Evolutionary conservation across 2,888 invertebrate species (phyloP).

Genomic region (Spatulosminthurus flaviceps): DNA sequence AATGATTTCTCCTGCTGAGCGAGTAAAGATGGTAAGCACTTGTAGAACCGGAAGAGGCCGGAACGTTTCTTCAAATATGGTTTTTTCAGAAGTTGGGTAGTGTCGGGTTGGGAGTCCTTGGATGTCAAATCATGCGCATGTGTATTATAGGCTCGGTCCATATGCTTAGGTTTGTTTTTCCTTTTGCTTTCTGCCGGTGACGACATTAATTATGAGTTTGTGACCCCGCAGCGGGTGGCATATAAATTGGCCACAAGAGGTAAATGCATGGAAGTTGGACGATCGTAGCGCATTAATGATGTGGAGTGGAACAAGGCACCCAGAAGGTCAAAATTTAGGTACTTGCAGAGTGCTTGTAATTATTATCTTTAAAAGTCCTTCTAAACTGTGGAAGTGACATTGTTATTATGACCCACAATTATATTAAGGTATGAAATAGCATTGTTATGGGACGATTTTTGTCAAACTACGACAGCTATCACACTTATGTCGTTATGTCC

Average conservation of each 20-base stretch:
- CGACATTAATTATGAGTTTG: neutral
- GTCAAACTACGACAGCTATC: no score
- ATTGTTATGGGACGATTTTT: no score
- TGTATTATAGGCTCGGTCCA: neutral
- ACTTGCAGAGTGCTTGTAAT: no score
- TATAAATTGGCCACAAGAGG: neutral
- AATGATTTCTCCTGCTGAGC: neutral
- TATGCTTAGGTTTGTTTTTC: neutral
- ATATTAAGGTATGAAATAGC: no score
- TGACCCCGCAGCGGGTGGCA: no score
- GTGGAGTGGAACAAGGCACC: no score
- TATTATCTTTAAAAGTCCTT: no score
- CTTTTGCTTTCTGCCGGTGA: constrained; percentile 4
- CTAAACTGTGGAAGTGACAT: no score
- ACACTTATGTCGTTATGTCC: no score
- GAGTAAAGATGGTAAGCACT: constrained; percentile 11
- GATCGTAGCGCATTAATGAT: neutral
- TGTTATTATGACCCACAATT: no score
- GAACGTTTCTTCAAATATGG: constrained; percentile 43
- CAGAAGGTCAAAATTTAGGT: no score
- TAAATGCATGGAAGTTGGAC: neutral
- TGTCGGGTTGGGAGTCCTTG: neutral
- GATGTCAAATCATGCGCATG: neutral
- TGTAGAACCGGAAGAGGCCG: constrained; percentile 33
- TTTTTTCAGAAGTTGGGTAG: constrained; percentile 12